Percentiles rank a stretch among this genome's conserved stretches.
Evolutionary conservation across 2,113 vertebrate species (phyloP).

Genomic region (Sphaerodactylus townsendi): DNA sequence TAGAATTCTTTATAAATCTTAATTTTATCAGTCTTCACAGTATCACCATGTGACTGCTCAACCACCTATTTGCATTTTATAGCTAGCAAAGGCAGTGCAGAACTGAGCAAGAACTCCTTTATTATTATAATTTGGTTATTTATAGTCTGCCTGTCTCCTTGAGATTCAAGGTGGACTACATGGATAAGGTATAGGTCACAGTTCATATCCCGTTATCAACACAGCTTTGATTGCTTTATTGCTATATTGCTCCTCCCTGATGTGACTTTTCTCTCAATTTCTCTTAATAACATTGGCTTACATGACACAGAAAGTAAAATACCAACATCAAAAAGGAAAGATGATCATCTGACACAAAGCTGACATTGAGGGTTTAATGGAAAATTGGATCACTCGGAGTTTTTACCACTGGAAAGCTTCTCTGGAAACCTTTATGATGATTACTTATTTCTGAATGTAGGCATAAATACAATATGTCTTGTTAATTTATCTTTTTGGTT

Average conservation of each 20-base stretch:
- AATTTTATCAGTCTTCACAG: not conserved
- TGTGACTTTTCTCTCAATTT: slow-evolving; percentile 1
- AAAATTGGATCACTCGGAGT: slow-evolving; percentile 23
- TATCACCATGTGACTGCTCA: not conserved
- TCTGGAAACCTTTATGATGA: slow-evolving; percentile 34
- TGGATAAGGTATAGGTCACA: too few species aligned
- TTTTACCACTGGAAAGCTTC: slow-evolving; percentile 37
- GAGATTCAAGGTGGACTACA: not conserved
- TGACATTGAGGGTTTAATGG: slow-evolving; percentile 16
- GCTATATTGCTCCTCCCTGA: not conserved
- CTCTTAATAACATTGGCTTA: slow-evolving; percentile 23
- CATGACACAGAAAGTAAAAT: slow-evolving; percentile 40
- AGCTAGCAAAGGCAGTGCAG: too few species aligned
- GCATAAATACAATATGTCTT: not conserved
- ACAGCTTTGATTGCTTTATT: not conserved
- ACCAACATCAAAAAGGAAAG: slow-evolving; percentile 31
- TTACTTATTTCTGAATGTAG: not conserved
- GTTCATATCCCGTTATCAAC: not conserved
- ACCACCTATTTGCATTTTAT: not conserved
- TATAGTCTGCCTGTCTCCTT: too few species aligned
- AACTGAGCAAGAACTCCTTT: not conserved
- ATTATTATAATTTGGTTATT: too few species aligned
- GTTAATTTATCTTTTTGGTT: slow-evolving; percentile 43
- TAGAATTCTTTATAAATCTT: not conserved
- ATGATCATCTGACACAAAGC: slow-evolving; percentile 36